Evolutionary conservation across 2,888 invertebrate species (phyloP).

Genomic region (Micoletzkya japonica): DNA sequence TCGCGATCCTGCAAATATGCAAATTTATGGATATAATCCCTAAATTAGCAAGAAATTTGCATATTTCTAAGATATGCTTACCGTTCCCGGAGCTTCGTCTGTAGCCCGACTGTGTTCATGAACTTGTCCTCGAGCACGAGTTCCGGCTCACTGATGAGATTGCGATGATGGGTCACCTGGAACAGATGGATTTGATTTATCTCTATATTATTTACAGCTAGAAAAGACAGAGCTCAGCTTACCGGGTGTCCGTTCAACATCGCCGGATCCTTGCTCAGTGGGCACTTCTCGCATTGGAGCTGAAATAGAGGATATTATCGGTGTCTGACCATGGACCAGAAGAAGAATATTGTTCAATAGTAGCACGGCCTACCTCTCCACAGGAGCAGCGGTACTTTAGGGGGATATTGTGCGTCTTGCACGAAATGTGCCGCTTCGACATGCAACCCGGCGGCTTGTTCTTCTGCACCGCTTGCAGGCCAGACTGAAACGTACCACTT

Average conservation of each 20-base stretch:
- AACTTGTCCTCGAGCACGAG: not conserved
- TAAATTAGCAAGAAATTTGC: too few relatives aligned
- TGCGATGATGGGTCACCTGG: not conserved
- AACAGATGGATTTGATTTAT: not conserved
- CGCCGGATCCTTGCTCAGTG: not conserved
- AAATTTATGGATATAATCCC: not conserved
- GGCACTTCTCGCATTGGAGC: not conserved
- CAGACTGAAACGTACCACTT: not conserved
- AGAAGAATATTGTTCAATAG: not conserved
- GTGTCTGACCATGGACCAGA: not conserved
- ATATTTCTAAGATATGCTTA: too few relatives aligned
- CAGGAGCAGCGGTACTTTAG: not conserved
- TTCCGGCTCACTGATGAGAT: not conserved
- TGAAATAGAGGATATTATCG: not conserved
- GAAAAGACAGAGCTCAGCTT: too few relatives aligned
- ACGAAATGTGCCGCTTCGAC: not conserved
- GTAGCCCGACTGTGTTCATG: not conserved
- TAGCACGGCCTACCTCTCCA: not conserved
- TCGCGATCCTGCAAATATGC: not conserved
- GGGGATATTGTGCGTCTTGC: not conserved
- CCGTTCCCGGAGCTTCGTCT: not conserved
- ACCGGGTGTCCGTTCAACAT: not conserved
- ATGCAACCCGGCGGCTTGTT: not conserved
- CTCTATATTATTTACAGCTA: too few relatives aligned
- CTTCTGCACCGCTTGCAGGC: too few relatives aligned